Base-by-base conservation (phyloP, 2,797 vertebrate genomes). In the Sparidentex hasta region DNA sequence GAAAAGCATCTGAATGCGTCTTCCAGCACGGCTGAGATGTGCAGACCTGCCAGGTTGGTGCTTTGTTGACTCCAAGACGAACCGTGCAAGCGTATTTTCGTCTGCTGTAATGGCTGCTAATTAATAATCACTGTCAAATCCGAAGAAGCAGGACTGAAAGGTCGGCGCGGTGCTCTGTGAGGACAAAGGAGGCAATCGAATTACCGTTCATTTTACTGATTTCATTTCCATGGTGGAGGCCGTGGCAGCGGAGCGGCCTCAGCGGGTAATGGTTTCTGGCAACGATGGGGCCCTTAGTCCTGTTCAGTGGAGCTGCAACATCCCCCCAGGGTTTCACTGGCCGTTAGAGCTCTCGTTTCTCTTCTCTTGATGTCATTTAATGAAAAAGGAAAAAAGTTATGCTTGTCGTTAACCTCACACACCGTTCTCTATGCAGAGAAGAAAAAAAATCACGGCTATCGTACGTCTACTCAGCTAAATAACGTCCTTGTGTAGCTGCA, bases 251-350 rank as follows among this genome's bases (percentile, higher is more conserved):
- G 71, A 71, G 75, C 65, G 72, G 80, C 87, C 68, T 90, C 78
- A 70, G 71, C 57, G 81, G 80, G 83, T 93, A 94, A 94, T 93
- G 89, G 76, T 87, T 90, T 91, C 88, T 92, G 91, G 92, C 91
- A 93, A 83, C 64, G 58, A 86, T 29, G 76, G 83, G 92, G 84
- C 91, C 92, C 90, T 94, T 94, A 90, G 90, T 94, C 91, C 91
- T 94, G 93, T 84, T 92, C 92, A 94, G 55, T 93, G 91, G 88
- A 94, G 93, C 93, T 91, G 92, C 92, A 94, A 93, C 84, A 76
- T 78, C 86, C 88, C 90, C 90, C 83, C 82, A 61, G 90, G 91
- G 90, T 81, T 89, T 90, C 89, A 89, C 76, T 75, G 86, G 85
- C 78, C 73, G 87, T 74, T 61, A 84, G 82, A 87, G 80, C 84